Evolutionary conservation across 2,888 invertebrate genomes (phyloP).

Genomic region (Nomada goodeniana): DNA sequence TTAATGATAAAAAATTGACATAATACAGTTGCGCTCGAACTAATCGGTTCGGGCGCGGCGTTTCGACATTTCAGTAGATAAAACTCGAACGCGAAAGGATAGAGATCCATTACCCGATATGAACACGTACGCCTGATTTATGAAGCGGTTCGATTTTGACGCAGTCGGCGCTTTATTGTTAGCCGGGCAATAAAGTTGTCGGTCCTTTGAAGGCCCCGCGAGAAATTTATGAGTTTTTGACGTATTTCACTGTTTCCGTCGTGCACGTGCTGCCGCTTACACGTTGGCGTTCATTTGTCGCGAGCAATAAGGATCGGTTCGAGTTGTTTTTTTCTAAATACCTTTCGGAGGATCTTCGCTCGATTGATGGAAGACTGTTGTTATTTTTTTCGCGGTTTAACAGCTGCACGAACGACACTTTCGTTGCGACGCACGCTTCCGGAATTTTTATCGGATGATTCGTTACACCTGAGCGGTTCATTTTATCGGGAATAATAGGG

Average conservation of each 20-base stretch:
- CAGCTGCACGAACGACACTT: too few species aligned
- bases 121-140: not conserved
- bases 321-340: too few species aligned
- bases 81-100: not conserved
- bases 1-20: not conserved
- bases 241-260: not conserved
- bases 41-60: not conserved
- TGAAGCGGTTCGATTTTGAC: not conserved
- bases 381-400: too few species aligned
- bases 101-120: not conserved
- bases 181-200: not conserved
- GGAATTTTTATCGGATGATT: too few species aligned
- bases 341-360: too few species aligned
- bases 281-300: too few species aligned
- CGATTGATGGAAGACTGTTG: too few species aligned
- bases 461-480: too few species aligned
- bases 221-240: not conserved
- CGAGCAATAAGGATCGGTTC: too few species aligned
- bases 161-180: not conserved
- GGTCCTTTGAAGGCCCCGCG: not conserved
- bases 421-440: too few species aligned
- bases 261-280: too few species aligned
- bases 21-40: not conserved
- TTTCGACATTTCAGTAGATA: not conserved
- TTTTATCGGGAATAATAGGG: too few species aligned